Evolutionary conservation across 2,888 invertebrate genomes (phyloP).

Genomic region (Kryphioiulus occultus): DNA sequence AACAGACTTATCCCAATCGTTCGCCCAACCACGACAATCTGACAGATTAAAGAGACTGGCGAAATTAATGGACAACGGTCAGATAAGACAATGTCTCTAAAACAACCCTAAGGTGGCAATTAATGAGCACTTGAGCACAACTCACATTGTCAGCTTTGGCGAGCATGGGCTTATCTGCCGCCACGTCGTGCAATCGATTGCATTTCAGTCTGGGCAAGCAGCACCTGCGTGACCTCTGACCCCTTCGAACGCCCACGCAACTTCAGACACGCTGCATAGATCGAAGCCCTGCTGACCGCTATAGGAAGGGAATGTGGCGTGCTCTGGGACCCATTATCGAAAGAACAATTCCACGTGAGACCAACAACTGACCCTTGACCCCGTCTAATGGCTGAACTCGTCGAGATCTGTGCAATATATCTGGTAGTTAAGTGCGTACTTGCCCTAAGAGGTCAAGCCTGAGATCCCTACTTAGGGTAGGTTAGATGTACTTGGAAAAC

Average conservation of each 20-base stretch:
- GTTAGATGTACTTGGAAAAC: too few species aligned
- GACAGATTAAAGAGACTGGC: neutral
- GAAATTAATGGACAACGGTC: neutral
- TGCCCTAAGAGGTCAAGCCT: too few species aligned
- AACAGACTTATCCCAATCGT: neutral
- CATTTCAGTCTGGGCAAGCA: neutral
- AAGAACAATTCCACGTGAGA: neutral
- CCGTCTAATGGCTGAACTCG: neutral
- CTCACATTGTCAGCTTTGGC: neutral
- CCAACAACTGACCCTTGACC: neutral
- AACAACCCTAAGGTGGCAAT: neutral
- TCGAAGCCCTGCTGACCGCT: neutral
- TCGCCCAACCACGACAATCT: neutral
- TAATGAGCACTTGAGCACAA: constrained; percentile 31
- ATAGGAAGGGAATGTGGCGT: neutral
- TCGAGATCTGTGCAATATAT: neutral
- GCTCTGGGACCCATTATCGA: neutral
- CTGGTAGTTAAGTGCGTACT: neutral
- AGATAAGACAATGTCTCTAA: constrained; percentile 3
- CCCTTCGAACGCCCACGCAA: neutral
- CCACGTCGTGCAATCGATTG: neutral
- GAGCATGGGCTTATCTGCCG: neutral
- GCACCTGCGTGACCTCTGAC: neutral
- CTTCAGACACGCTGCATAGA: neutral
- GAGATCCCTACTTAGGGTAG: neutral